Evolutionary conservation across 2,888 invertebrate species (phyloP), one percentile per base, ranked within the genome.

Genomic region (Bhutanitis thaidina): DNA sequence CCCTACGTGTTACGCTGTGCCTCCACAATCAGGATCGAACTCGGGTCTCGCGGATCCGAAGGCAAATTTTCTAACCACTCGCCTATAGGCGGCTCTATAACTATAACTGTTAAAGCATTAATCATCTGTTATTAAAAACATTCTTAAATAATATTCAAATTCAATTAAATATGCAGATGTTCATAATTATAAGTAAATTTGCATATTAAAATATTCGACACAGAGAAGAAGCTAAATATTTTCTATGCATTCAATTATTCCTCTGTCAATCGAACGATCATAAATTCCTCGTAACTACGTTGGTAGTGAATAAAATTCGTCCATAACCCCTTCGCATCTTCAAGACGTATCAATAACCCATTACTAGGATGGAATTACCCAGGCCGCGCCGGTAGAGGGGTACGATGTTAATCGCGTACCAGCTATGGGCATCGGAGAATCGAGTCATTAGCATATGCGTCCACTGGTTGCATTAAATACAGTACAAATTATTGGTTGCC

Each of bases 361-460:
- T 41, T 43, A 46, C 12, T 7, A 30, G 0, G 13, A 20, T 30
- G 45, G 25, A 32, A 45, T 44, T 44, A 41, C 51, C 10, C 45
- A 35, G 13, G 30, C 37, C 7, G 25, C 36, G 30, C 37, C 7
- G 25, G 41, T 12, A 36, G 37, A n/a, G 9, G n/a, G 40, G 7
- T 27, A n/a, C 32, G 30, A 43, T 27, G 37, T 32, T 35, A 30
- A 43, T 38, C 43, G n/a, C 14, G 15, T n/a, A n/a, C 40, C 36
- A 20, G 41, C 41, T 30, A 14, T 41, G 35, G 51, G 32, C 30
- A 10, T 27, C 30, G 39, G n/a, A 27, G 41, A 29, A 46, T 37
- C 43, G 14, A 20, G 7, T 13, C 36, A 49, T 47, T 52, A 43
- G 43, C 46, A 47, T 52, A 37, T 35, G 41, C 40, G 41, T 30